Evolutionary conservation across 1,140 invertebrate species (phyloP), one percentile per base, ranked within the genome.

Genomic region (Planococcus citri): DNA sequence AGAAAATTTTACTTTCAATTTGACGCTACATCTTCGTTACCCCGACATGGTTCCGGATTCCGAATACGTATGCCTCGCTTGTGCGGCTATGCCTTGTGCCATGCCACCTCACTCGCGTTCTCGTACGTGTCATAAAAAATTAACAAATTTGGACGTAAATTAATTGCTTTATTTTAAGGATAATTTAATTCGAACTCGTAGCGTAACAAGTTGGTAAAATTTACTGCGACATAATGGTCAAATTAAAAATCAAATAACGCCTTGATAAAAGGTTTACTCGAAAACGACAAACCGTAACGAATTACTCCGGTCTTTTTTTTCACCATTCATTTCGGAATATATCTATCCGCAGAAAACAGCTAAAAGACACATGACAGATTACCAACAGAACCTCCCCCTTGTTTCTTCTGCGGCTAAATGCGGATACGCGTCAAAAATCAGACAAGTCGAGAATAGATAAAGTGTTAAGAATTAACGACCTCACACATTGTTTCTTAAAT

Each of bases 401-500:
- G 41, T 51, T 4, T 51, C 41, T 51, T 51, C 12, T 20, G 41
- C 41, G 41, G 41, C 41, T 51, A 51, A 51, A 51, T 51, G 41
- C 41, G 41, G 41, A 51, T 51, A 51, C 41, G 41, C 41, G 41
- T 51, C 41, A 51, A 51, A 51, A 51, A 17, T 51, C 41, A 51
- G 41, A 51, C 41, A 51, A 51, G 41, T 51, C 17, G 6, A 9
- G n/a, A n/a, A n/a, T n/a, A n/a, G n/a, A n/a, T 51, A 51, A 51
- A 51, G 41, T 51, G 41, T 51, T 51, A 20, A 51, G 41, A 51
- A 51, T 51, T 51, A 51, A 51, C 41, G 41, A 51, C 41, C 41
- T 51, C 41, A 51, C 41, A 51, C 41, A 51, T 51, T 51, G 41
- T 51, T 51, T 51, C 41, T 51, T 51, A 51, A 51, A 51, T 51